Base-by-base conservation (phyloP, 1,140 invertebrate genomes). In the Grapholita molesta region DNA sequence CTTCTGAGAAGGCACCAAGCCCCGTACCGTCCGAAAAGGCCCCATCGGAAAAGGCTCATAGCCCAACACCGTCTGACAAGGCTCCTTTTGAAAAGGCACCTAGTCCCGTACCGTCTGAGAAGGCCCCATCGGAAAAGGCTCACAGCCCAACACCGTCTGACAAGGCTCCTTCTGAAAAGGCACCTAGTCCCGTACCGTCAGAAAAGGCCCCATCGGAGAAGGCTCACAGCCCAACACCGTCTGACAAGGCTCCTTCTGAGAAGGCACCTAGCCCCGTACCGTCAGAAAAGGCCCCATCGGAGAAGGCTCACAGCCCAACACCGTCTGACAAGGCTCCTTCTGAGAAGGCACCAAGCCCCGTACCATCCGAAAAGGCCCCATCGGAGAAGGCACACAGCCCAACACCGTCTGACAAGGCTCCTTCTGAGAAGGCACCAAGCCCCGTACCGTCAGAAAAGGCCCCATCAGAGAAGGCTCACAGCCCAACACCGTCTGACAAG, bases 401-500 rank as follows among this genome's bases (percentile, higher is more conserved):
- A 53, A 30, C 5, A 24, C 9, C 25, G 4, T 18, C 52, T 11
- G 42, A 67, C 3, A 55, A 25, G 11, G 52, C 52, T 0, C 23
- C 52, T 5, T 52, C 42, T 48, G 64, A 66, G 6, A n/a, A 35
- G n/a, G 32, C 28, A 35, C 30, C 11, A n/a, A 66, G 35, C 35
- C 23, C 35, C 23, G 35, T 66, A 12, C 25, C 52, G n/a, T 28
- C 23, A 5, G 66, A 68, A 12, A 68, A 68, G 5, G 38, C 23
- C 72, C 25, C 76, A 71, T 64, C 61, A 8, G 61, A 32, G 0
- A 30, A 23, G 4, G 30, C 30, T 15, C 5, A n/a, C 0, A 64
- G 61, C 30, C 61, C 61, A 18, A n/a, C n/a, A 18, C 28, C n/a
- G 4, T 64, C 61, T 7, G 30, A 33, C 0, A 64, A 64, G 8